Evolutionary conservation across 2,797 vertebrate genomes (phyloP).

Genomic region (Chaetodon trifasciatus): DNA sequence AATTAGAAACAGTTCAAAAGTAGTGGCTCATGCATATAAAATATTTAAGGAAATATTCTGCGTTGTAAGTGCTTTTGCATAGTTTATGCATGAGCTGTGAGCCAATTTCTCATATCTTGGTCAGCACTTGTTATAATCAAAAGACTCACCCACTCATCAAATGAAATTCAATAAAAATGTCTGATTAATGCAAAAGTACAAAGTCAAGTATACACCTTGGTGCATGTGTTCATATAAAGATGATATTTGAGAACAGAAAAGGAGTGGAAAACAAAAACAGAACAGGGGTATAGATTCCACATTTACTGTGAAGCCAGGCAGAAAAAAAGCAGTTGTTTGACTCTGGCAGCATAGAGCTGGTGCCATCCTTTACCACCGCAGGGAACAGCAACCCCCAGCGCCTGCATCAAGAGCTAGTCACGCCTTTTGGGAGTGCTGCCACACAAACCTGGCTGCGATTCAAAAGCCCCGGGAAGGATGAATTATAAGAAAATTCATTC

Average conservation of each 20-base stretch:
- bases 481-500: constrained; percentile 50
- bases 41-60: constrained; percentile 78
- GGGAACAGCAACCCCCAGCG: constrained; percentile 58
- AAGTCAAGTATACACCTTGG: not conserved
- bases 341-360: constrained; percentile 60
- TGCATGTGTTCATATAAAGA: constrained; percentile 11
- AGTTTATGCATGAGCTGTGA: constrained; percentile 80
- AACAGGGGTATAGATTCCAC: constrained; percentile 15
- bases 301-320: constrained; percentile 51
- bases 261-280: constrained; percentile 5
- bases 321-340: constrained; percentile 55
- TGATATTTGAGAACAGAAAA: constrained; percentile 16
- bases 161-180: constrained; percentile 39
- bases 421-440: constrained; percentile 62
- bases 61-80: constrained; percentile 78
- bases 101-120: constrained; percentile 50
- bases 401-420: constrained; percentile 67
- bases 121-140: constrained; percentile 55
- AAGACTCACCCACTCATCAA: constrained; percentile 40
- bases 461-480: constrained; percentile 45
- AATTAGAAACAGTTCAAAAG: constrained; percentile 52
- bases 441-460: constrained; percentile 58
- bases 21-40: constrained; percentile 64
- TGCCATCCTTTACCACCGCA: constrained; percentile 69
- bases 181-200: constrained; percentile 15